Evolutionary conservation across 2,888 invertebrate species (phyloP), one percentile per base, ranked within the genome.

Genomic region (Yponomeuta sedellus): DNA sequence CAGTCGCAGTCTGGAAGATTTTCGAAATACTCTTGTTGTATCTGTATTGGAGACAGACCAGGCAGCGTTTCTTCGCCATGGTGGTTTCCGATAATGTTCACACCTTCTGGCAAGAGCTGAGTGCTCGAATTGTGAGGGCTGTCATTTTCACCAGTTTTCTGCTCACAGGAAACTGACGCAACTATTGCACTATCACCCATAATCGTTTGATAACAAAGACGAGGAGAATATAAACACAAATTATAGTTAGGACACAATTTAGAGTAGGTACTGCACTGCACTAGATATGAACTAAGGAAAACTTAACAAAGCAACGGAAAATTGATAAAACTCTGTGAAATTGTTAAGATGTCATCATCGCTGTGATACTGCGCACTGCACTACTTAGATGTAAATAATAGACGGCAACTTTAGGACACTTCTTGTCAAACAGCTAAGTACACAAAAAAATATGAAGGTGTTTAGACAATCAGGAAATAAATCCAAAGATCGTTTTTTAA

Each of bases 1-100:
- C 91, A 91, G 77, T 93, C 93, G 71, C 92, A 87, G 69, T 93
- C 92, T 1, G 92, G 90, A 62, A 93, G 77, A 73, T 91, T 89
- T 77, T 93, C 92, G 74, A 85, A 92, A 82, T 93, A 93, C 68
- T 92, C 84, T 72, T 92, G 92, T 71, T 93, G 93, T 75, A 92
- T 82, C 75, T 88, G 82, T 12, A 82, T 83, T 20, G 90, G 86
- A 40, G 87, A 79, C 56, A 84, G 67, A n/a, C 25, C 28, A n/a
- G 52, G 52, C 4, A 25, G 56, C 12, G n/a, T 20, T 12, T 64
- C 12, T 16, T 64, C 61, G 12, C 56, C 39, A 44, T 61, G 63
- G 10, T 70, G 66, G 4, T 63, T 19, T 1, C 66, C 70, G 22
- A 70, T 58, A 22, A 69, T 65, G 56, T 67, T 67, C 4, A 62